Evolutionary conservation across 2,797 vertebrate genomes (phyloP), one percentile per base, ranked within the genome.

Genomic region (Lophotriccus pileatus): DNA sequence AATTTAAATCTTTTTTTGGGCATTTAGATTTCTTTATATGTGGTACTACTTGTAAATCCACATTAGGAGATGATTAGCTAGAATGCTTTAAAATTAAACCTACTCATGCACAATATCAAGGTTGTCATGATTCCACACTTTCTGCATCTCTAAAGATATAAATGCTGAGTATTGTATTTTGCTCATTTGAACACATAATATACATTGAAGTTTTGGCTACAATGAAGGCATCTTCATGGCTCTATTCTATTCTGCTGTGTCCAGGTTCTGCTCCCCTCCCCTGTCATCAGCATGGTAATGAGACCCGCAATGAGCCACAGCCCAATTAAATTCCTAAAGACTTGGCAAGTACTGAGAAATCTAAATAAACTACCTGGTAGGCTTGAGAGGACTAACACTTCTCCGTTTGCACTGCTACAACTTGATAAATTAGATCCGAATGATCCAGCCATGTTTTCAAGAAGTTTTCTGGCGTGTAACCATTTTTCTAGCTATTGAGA

Each of bases 401-500:
- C 34, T 64, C 63, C 85, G 53, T 69, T 52, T 81, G 74, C 84
- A 85, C 34, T 56, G 64, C n/a, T 92, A 55, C 83, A 85, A 50
- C 44, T 81, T 50, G 36, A 70, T 58, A 95, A 89, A 90, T 89
- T 18, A 94, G 79, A 78, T 78, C 60, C 43, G 89, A 85, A 93
- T 78, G 32, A 72, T 94, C 77, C 36, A 91, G 77, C 49, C 84
- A 96, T 80, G 59, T 72, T 87, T 89, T 59, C 58, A 82, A 53
- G 50, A 81, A 75, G 36, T 79, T 69, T 91, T 90, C 73, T 94
- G 84, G 74, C 84, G 93, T 25, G 30, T 39, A 94, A 90, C 53
- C 34, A 62, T 92, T 94, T 73, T 75, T 70, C 56, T 50, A 86
- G 90, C 94, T 94, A 41, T 32, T 76, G 68, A 93, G 64, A 95